Conservation (phyloP, 2,888 invertebrate genomes). For the Glaucopsyche alexis region DNA sequence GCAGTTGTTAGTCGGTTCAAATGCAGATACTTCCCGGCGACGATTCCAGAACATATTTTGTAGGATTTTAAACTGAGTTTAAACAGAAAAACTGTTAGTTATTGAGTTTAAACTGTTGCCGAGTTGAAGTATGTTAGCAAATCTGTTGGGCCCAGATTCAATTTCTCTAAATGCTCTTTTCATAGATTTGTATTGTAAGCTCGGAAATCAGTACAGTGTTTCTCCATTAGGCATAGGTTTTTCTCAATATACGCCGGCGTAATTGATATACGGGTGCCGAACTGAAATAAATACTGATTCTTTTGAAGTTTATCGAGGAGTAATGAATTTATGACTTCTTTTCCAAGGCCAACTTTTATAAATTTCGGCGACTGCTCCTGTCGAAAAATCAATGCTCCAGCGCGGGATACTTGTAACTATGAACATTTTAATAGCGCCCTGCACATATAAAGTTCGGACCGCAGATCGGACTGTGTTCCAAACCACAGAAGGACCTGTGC, state of each 20-base stretch:
- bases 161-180: no score
- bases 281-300: conserved; percentile 8
- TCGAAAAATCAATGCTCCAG: no score
- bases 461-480: no score
- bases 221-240: background rate
- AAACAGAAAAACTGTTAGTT: background rate
- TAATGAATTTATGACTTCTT: background rate
- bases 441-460: no score
- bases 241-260: background rate
- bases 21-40: background rate
- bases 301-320: background rate
- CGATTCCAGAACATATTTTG: background rate
- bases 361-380: background rate
- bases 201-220: background rate
- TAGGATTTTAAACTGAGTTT: background rate
- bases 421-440: no score
- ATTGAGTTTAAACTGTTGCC: background rate
- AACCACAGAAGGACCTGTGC: no score
- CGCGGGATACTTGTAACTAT: no score
- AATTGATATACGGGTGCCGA: background rate
- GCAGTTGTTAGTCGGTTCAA: background rate
- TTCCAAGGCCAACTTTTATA: background rate
- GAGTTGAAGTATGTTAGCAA: no score
- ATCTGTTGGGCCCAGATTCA: no score
- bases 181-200: no score